A percentile compares a stretch with the other conserved stretches of the same genome.
These are phyloP conservation scores for Rhagium mordax DNA, from an alignment of 2,888 invertebrate genomes.

Conservation along the genomic window DNA sequence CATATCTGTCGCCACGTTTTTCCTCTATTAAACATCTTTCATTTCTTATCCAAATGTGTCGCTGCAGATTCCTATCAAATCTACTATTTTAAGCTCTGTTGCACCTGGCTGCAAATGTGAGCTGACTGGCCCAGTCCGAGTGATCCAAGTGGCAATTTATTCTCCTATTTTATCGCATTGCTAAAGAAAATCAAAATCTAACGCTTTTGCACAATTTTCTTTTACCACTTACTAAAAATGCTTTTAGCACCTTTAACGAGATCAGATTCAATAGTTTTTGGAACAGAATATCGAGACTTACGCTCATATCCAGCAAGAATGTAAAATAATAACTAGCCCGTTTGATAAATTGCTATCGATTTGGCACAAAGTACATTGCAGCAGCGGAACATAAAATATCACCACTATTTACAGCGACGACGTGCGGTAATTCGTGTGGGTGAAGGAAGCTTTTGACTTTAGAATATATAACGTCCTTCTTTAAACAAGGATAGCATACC, in stretches of 20 bases:
- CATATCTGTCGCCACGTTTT: not conserved
- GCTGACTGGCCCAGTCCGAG: too few relatives aligned
- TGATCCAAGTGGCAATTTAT: not conserved
- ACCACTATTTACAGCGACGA: not conserved
- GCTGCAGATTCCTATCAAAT: not conserved
- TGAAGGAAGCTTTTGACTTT: not conserved
- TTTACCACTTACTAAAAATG: too few relatives aligned
- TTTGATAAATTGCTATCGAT: conserved; percentile 5
- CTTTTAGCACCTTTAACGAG: not conserved
- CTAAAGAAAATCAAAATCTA: not conserved
- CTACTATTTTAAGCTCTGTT: not conserved
- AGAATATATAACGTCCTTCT: too few relatives aligned
- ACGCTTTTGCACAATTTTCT: too few relatives aligned
- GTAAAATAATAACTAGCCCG: not conserved
- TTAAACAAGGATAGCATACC: too few relatives aligned
- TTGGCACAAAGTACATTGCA: not conserved
- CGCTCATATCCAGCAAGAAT: not conserved
- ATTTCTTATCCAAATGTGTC: not conserved
- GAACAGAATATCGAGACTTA: not conserved
- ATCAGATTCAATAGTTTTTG: not conserved
- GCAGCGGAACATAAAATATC: not conserved
- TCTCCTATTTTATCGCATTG: not conserved
- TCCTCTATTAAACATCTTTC: not conserved
- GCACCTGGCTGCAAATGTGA: not conserved
- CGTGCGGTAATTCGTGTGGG: not conserved